These are phyloP conservation scores for Neoscelio sp. DNA, from an alignment of 2,888 invertebrate species.

Conservation along the genomic window DNA sequence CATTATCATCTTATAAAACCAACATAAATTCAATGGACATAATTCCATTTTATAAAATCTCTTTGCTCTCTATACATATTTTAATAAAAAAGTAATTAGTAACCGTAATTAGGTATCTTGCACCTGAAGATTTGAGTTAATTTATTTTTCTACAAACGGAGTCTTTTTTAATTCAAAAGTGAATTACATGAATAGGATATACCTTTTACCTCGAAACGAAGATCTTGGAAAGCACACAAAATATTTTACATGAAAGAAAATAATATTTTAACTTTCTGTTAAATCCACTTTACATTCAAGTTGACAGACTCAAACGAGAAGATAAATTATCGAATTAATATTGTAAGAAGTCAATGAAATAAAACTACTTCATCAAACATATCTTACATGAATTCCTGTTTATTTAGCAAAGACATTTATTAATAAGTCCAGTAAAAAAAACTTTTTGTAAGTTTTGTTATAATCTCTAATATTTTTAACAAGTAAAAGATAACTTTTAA, in stretches of 20 bases:
- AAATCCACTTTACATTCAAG: background rate
- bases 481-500: no score
- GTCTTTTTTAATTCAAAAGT: background rate
- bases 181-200: background rate
- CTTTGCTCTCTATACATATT: no score
- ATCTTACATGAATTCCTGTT: constrained; percentile 13
- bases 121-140: no score
- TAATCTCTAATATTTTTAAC: no score
- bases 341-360: constrained; percentile 1
- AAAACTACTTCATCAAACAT: background rate
- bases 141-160: background rate
- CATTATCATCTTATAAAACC: no score
- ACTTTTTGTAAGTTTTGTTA: no score
- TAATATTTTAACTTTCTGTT: background rate
- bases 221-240: background rate
- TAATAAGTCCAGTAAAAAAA: background rate
- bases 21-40: no score
- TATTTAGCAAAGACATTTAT: no score
- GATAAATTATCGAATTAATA: background rate
- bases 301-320: background rate
- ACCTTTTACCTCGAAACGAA: background rate
- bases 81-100: no score
- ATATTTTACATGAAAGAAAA: no score
- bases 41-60: no score
- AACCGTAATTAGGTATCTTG: no score